Percentiles rank a stretch among this genome's conserved stretches.
Evolutionary conservation across 2,113 vertebrate species (phyloP).

Genomic region (Tricholaema leucomelas): DNA sequence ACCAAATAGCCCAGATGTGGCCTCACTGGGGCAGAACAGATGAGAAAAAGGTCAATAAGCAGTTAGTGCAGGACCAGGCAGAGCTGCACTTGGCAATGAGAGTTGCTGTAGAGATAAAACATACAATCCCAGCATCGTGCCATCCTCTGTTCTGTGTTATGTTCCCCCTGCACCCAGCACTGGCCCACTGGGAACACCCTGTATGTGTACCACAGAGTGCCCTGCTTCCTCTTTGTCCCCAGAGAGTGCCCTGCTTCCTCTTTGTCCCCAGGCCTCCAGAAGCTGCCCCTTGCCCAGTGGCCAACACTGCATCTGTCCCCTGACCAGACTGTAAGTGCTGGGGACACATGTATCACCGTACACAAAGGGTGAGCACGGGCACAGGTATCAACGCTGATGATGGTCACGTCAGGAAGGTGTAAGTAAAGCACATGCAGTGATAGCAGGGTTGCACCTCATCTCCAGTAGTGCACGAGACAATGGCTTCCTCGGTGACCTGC

Average conservation of each 20-base stretch:
- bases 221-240: neutral
- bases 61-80: neutral
- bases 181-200: neutral
- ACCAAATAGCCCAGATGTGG: too few relatives aligned
- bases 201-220: neutral
- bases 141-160: neutral
- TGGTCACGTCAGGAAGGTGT: neutral
- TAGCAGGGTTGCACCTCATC: neutral
- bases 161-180: neutral
- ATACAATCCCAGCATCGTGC: accelerated
- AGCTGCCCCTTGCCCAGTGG: neutral
- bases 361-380: neutral
- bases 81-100: neutral
- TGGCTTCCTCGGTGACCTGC: accelerated
- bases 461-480: neutral
- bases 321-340: accelerated
- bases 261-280: neutral
- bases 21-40: too few relatives aligned
- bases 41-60: neutral
- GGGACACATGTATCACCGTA: accelerated
- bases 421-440: accelerated
- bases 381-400: accelerated
- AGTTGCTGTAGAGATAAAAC: neutral
- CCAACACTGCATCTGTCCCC: accelerated
- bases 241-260: neutral